Evolutionary conservation across 2,113 vertebrate species (phyloP).

Genomic region (Isurus oxyrinchus): DNA sequence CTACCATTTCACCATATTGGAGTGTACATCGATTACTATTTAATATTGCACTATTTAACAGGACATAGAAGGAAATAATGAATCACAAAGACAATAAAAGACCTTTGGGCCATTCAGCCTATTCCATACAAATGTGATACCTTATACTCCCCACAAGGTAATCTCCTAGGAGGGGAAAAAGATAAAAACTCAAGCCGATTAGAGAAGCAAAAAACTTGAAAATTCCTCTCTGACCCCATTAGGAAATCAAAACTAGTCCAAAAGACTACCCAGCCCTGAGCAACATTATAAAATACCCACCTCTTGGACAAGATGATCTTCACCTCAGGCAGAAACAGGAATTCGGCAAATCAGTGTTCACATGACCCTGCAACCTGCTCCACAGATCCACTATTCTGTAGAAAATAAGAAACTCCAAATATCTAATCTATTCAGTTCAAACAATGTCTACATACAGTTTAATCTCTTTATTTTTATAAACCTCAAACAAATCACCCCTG

Average conservation of each 20-base stretch:
- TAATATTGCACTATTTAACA: neutral
- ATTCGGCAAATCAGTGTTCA: neutral
- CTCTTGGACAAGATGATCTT: neutral
- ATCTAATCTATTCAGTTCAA: neutral
- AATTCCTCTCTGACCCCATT: neutral
- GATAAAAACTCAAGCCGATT: neutral
- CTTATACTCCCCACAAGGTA: neutral
- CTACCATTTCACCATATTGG: neutral
- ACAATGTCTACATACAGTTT: neutral
- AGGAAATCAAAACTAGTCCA: neutral
- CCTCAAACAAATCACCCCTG: neutral
- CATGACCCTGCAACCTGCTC: neutral
- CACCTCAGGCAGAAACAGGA: neutral
- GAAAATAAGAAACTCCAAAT: neutral
- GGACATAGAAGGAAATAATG: neutral
- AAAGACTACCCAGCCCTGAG: neutral
- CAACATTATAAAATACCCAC: neutral
- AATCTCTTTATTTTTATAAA: neutral
- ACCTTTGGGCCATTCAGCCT: neutral
- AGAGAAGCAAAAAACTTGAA: neutral
- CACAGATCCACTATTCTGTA: neutral
- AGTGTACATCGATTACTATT: neutral
- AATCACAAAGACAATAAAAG: neutral
- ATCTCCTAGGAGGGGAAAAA: neutral
- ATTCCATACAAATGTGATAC: neutral